Evolutionary conservation across 2,888 invertebrate species (phyloP), one percentile per base, ranked within the genome.

Genomic region (Folsomia manolachei): DNA sequence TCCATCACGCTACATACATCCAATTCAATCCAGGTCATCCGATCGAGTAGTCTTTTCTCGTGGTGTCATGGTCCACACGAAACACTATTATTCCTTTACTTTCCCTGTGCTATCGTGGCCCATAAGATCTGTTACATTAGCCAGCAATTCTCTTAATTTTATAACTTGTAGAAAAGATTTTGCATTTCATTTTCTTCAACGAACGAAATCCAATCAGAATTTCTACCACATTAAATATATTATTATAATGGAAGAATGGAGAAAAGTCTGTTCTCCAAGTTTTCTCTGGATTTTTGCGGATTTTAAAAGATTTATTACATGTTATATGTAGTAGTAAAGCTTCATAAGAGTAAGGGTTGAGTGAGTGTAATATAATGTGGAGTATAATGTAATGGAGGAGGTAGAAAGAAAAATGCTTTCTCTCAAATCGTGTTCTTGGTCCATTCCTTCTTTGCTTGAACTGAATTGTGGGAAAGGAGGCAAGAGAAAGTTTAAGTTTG

Each of bases 231-330:
- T 9, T 39, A 39, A 9, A 9, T 4, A 9, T 39, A 39, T 39
- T 39, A 14, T 39, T 39, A 39, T 39, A 39, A 39, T 39, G 14
- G 39, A 39, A 39, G 39, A 39, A 39, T 39, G 39, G 39, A 39
- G n/a, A n/a, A n/a, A 39, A 39, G 39, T 39, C 39, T 39, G n/a
- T n/a, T 39, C 14, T 39, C 14, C 39, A 39, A 4, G 39, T 39
- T 39, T 75, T 74, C 74, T 71, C 70, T 39, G 62, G 79, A 76
- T 77, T 79, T 76, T 76, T 77, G 75, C 74, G 76, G 79, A 76
- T 78, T 79, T 79, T 79, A 70, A 71, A 75, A 78, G 77, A 79
- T 79, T 79, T 79, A 79, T 79, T 77, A 27, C 63, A n/a, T n/a
- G 7, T 63, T 63, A 63, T 63, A n/a, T n/a, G 7, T 63, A 23